Base-by-base conservation (phyloP, 2,797 vertebrate species). In the Pelodytes ibericus region DNA sequence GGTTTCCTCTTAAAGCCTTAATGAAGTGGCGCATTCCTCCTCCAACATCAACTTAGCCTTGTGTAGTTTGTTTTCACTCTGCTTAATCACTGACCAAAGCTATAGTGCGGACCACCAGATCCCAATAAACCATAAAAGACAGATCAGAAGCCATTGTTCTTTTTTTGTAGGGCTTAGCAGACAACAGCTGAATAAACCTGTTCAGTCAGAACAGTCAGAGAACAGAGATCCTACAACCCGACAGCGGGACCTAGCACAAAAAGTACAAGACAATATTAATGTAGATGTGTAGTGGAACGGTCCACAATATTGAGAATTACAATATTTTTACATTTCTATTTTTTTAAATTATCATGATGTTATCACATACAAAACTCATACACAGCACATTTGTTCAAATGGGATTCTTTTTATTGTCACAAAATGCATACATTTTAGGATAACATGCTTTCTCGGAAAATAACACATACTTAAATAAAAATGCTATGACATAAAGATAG, bases 11-110 rank as follows among this genome's bases (percentile, higher is more conserved):
- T 96, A 95, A 96, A 95, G 92, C 89, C 91, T 92, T 96, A 98
- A 98, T 98, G 95, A 99, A 98, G 95, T 95, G 95, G 94, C 89
- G 91, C 94, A 92, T 93, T 93, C 94, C 94, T 96, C 92, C 94
- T 93, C 93, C 93, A 94, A 95, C 93, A 94, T 95, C 94, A 95
- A 95, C 94, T 90, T 87, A 89, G 94, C 90, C 94, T 93, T 94
- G 94, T 93, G 92, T 95, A 94, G 94, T 95, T 96, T 97, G 96
- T 96, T 96, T 96, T 95, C 94, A 95, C 88, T 94, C 89, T 92
- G 92, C 95, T 95, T 96, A 96, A 97, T 96, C 95, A 96, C 94
- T 95, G 94, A 95, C 94, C 92, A 92, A 94, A 93, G 93, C 94
- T 87, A 85, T 93, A 91, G 93, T 95, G 93, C 94, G 92, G 94